Evolutionary conservation across 2,797 vertebrate genomes (phyloP).

Genomic region (Vultur gryphus): DNA sequence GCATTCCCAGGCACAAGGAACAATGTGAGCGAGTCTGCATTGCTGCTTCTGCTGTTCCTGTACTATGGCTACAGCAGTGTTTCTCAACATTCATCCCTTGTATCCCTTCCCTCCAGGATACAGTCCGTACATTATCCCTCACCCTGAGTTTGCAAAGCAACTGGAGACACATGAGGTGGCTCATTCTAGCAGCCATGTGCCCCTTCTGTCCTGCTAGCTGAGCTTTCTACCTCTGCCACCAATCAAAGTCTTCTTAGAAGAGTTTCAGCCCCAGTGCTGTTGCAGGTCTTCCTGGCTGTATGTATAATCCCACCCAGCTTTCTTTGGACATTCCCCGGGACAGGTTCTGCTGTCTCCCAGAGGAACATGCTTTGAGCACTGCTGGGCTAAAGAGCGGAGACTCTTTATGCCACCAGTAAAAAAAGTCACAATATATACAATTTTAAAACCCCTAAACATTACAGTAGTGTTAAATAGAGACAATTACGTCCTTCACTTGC

Average conservation of each 20-base stretch:
- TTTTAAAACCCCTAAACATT: neutral
- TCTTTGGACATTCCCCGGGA: neutral
- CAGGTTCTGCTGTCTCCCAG: neutral
- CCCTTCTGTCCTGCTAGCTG: neutral
- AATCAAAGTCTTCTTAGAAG: neutral
- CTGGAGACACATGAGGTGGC: neutral
- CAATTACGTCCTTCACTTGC: neutral
- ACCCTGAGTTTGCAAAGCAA: neutral
- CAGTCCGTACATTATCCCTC: neutral
- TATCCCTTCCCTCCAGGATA: neutral
- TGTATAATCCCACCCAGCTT: neutral
- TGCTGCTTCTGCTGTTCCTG: neutral
- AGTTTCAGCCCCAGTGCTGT: neutral
- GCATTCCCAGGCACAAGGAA: slow-evolving; percentile 13
- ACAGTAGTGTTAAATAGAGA: neutral
- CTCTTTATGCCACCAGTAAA: neutral
- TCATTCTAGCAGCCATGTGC: neutral
- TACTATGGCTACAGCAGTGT: slow-evolving; percentile 34
- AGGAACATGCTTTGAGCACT: neutral
- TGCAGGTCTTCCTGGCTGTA: neutral
- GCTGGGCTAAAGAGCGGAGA: neutral
- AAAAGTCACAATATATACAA: neutral
- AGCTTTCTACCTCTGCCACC: neutral
- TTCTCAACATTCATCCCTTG: neutral
- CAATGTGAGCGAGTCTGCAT: neutral